phyloP scores from a whole-genome alignment of 2,113 vertebrate species.

The Nothobranchius furzeri region DNA sequence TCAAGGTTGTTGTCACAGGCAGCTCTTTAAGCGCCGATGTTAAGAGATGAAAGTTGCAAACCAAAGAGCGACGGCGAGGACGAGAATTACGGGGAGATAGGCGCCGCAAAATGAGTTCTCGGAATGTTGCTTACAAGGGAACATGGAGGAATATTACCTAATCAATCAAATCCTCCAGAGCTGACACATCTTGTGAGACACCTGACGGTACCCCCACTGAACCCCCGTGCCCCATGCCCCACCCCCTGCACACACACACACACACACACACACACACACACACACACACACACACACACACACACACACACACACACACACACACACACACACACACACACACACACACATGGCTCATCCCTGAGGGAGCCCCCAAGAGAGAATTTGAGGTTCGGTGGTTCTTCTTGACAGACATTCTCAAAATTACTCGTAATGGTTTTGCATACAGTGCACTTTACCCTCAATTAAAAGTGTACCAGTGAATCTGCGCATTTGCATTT shows the following conservation, averaged over 20 bases:
- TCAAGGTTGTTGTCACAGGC: constrained; percentile 77
- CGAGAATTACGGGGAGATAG: constrained; percentile 76
- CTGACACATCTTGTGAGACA: constrained; percentile 77
- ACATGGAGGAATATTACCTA: constrained; percentile 81
- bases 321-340: too few species aligned
- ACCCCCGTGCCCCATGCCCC: constrained; percentile 47
- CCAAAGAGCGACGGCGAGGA: constrained; percentile 62
- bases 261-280: too few species aligned
- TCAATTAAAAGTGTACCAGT: constrained; percentile 78
- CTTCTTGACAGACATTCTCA: constrained; percentile 72
- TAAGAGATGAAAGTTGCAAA: constrained; percentile 76
- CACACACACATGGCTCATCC: constrained; percentile 62
- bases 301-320: too few species aligned
- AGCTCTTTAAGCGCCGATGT: constrained; percentile 76
- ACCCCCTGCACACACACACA: neutral
- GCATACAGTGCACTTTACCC: constrained; percentile 75
- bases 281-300: too few species aligned
- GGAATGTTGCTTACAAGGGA: constrained; percentile 82
- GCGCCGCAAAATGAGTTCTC: constrained; percentile 73
- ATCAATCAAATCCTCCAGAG: constrained; percentile 84
- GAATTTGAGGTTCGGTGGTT: constrained; percentile 68
- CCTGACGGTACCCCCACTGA: constrained; percentile 60
- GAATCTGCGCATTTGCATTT: constrained; percentile 82
- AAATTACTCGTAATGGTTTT: constrained; percentile 74
- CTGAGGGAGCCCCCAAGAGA: constrained; percentile 77